Evolutionary conservation across 2,113 vertebrate genomes (phyloP).

Genomic region (Larimichthys polyactis): DNA sequence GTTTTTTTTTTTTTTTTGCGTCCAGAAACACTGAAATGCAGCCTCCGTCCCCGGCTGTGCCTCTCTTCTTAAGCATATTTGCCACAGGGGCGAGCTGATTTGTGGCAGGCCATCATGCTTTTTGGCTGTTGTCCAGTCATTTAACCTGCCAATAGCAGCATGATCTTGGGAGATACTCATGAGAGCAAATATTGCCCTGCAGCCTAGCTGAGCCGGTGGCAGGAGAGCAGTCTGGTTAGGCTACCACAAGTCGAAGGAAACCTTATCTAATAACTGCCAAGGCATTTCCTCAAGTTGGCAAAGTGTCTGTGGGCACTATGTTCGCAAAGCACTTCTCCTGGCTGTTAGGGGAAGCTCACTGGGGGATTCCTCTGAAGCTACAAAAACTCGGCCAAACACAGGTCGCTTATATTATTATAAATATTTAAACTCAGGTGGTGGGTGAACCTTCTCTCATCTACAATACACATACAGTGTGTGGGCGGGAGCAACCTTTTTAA

Average conservation of each 20-base stretch:
- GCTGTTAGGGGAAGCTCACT: conserved; percentile 34
- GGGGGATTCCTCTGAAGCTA: conserved; percentile 43
- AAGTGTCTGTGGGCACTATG: conserved; percentile 38
- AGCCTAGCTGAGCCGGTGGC: conserved; percentile 42
- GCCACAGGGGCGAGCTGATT: conserved; percentile 49
- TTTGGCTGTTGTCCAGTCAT: conserved; percentile 51
- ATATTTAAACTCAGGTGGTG: conserved; percentile 47
- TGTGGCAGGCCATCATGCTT: conserved; percentile 22
- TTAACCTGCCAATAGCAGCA: conserved; percentile 60
- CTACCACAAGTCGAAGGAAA: conserved; percentile 31
- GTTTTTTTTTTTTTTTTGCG: conserved; percentile 3
- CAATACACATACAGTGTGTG: conserved; percentile 35
- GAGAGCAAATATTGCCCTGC: conserved; percentile 53
- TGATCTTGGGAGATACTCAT: conserved; percentile 53
- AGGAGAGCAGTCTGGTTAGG: conserved; percentile 43
- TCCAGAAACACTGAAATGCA: conserved; percentile 27
- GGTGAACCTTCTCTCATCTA: conserved; percentile 31
- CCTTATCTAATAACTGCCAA: conserved; percentile 47
- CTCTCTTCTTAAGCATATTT: conserved; percentile 24
- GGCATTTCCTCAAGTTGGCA: conserved; percentile 58
- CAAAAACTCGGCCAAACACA: conserved; percentile 34
- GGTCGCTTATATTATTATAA: conserved; percentile 39
- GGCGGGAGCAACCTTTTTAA: conserved; percentile 53
- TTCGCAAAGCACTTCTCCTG: conserved; percentile 41
- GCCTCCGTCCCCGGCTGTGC: conserved; percentile 1